Evolutionary conservation across 2,888 invertebrate species (phyloP), one percentile per base, ranked within the genome.

Genomic region (Laspeyria flexula): DNA sequence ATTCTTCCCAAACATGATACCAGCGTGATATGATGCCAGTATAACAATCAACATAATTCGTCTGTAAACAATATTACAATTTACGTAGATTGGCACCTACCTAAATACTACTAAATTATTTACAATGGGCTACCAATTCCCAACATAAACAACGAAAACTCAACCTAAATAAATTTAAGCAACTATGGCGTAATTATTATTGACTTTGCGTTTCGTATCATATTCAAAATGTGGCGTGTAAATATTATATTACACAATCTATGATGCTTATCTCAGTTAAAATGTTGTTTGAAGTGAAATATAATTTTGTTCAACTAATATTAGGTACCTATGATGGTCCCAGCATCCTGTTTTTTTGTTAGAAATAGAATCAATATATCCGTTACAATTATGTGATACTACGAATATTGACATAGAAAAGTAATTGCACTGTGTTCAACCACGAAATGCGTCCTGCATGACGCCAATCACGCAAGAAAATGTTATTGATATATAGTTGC

Each of bases 181-280:
- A 2, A 31, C 13, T 31, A 31, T 13, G 13, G 31, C 9, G 25
- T 25, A 25, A 25, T 7, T 25, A 6, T 7, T 25, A 25, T 7
- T 25, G 7, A n/a, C n/a, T 25, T 25, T 3, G 9, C 7, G 7
- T 25, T 25, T 6, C 7, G 25, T 25, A 25, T 25, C 25, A 31
- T 13, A 13, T 13, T 9, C 6, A 13, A 7, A 31, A 4, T 31
- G 13, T 13, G 5, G 29, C 30, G 31, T 50, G 46, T 23, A 50
- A 52, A 35, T 43, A 30, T 41, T 13, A 30, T 27, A 9, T 25
- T 31, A 31, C 31, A 31, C 12, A 31, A 31, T 6, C 31, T 13
- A 7, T 13, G 31, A 31, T 31, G 7, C 1, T 13, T 31, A 9
- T 31, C 6, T 31, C 7, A 13, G 13, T 13, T 31, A 1, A 13